Percentiles rank a stretch among this genome's conserved stretches.
These are phyloP conservation scores for Albula glossodonta DNA, from an alignment of 2,113 vertebrate genomes.

Conservation along the genomic window DNA sequence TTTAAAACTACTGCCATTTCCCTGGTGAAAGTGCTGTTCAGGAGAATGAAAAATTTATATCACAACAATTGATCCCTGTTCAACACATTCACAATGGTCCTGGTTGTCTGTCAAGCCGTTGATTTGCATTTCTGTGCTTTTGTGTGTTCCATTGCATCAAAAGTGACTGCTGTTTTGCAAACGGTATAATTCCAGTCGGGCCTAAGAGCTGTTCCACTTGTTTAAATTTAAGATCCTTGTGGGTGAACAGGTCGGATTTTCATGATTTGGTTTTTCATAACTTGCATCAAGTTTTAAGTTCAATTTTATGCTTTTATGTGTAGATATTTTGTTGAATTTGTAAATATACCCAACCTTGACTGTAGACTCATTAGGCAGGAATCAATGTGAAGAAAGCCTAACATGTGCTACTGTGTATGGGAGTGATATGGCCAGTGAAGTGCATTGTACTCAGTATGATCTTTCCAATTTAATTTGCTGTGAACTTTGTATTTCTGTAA, in stretches of 20 bases:
- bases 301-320: conserved; percentile 81
- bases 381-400: conserved; percentile 63
- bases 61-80: neutral
- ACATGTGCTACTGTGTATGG: conserved; percentile 66
- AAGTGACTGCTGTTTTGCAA: neutral
- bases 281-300: conserved; percentile 99
- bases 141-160: neutral
- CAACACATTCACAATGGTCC: neutral
- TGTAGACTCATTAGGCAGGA: conserved; percentile 71
- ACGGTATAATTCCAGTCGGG: neutral
- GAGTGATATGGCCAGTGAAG: conserved; percentile 57
- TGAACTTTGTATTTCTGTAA: conserved; percentile 55
- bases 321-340: conserved; percentile 94
- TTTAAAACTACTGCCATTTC: conserved; percentile 63
- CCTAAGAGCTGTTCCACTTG: neutral
- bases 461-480: conserved; percentile 73
- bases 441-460: conserved; percentile 70
- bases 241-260: conserved; percentile 80
- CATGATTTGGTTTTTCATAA: conserved; percentile 88
- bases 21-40: conserved; percentile 55
- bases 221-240: conserved; percentile 43
- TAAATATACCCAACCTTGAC: conserved; percentile 82
- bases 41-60: conserved; percentile 3
- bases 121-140: neutral
- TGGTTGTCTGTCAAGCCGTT: neutral